A percentile compares a stretch with the other conserved stretches of the same genome.
phyloP scores from a whole-genome alignment of 2,797 vertebrate genomes.

The Pantherophis alleghaniensis region DNA sequence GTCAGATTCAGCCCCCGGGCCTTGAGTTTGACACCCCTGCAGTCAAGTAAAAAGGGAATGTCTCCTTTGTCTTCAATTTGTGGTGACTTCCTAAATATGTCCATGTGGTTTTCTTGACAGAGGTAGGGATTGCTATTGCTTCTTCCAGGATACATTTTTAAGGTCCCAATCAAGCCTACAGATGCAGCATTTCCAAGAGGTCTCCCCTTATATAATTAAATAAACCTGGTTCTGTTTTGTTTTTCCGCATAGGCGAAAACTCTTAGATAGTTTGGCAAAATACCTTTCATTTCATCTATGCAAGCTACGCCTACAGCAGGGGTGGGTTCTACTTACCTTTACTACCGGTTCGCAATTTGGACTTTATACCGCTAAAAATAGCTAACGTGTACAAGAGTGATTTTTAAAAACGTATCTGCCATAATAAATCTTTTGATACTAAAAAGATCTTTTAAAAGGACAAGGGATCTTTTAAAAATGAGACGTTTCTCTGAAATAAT shows the following conservation, averaged over 20 bases:
- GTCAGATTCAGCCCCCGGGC: too few species aligned
- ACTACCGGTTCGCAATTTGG: neutral
- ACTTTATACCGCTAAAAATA: neutral
- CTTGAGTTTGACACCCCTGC: too few species aligned
- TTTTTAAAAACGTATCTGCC: neutral
- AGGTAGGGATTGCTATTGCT: neutral
- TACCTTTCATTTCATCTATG: neutral
- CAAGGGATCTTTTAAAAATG: neutral
- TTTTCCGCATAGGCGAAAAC: neutral
- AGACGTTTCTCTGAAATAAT: neutral
- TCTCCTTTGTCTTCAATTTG: neutral
- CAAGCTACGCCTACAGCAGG: neutral
- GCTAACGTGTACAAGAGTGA: neutral
- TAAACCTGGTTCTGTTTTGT: neutral
- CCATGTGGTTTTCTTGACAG: neutral
- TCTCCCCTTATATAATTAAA: neutral
- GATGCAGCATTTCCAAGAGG: neutral
- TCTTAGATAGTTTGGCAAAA: neutral
- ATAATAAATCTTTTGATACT: neutral
- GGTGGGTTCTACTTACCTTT: too few species aligned
- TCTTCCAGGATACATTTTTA: neutral
- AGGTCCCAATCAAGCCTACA: neutral
- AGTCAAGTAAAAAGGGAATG: neutral
- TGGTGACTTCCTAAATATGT: neutral
- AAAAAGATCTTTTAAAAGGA: neutral